Base-by-base conservation (phyloP, 2,797 vertebrate genomes). In the Morelia viridis region DNA sequence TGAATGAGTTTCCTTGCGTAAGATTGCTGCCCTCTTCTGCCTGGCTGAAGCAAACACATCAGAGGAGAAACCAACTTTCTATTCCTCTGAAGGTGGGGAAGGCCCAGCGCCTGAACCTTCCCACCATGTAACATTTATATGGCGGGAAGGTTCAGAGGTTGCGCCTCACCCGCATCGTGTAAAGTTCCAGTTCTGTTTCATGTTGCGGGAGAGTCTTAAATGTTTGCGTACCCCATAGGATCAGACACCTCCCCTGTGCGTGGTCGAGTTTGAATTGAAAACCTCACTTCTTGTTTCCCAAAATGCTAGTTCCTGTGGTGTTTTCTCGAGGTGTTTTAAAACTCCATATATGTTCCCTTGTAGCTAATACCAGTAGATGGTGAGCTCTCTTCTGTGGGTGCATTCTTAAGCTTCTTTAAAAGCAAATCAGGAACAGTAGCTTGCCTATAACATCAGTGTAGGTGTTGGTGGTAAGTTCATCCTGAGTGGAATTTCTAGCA, bases 271-370 rank as follows among this genome's bases (percentile, higher is more conserved):
- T 94, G 95, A 96, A 93, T 93, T 92, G 94, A 94, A 93, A 94
- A 89, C 91, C 94, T 92, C 94, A 92, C 90, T 46, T 93, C 90
- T 93, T 93, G 65, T 88, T 94, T 96, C 94, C 92, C n/a, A 62
- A 31, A 58, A 94, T 93, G 93, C 94, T 94, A 35, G 0, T 92
- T 62, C 26, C 92, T 89, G 92, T 88, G 89, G 94, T 87, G 1
- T 0, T n/a, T 76, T 89, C 88, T 7, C 80, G 89, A 92, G 88
- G 91, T n/a, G 2, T 13, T 83, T 17, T 26, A 62, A 46, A 80
- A 19, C 31, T 11, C 46, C 28, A 9, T 5, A 3, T 19, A 26
- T 7, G 7, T 13, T 35, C 19, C 31, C 17, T 3, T 1, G 24
- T 50, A 68, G 26, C 31, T 1, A 56, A 17, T 7, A 2, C 1